phyloP scores from a whole-genome alignment of 2,888 invertebrate genomes.

The Sepioteuthis lessoniana region DNA sequence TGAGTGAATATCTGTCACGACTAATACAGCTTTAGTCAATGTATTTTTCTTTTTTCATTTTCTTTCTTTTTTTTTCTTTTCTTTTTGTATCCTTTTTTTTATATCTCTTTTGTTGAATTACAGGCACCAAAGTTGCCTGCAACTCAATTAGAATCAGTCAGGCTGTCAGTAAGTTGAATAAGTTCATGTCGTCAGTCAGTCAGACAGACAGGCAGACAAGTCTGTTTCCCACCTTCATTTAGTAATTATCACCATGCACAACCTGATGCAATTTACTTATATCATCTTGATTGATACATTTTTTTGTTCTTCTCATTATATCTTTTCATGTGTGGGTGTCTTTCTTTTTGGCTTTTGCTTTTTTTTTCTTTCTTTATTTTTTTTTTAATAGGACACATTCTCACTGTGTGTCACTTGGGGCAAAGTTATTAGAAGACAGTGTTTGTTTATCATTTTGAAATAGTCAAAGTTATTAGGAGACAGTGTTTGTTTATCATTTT shows the following conservation, averaged over 20 bases:
- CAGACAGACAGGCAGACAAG: background rate
- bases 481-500: background rate
- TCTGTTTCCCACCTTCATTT: background rate
- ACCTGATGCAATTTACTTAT: background rate
- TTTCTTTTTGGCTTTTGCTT: background rate
- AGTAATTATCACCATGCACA: background rate
- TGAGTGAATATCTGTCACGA: background rate
- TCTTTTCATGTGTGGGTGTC: background rate
- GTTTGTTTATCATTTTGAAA: background rate
- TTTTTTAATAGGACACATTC: background rate
- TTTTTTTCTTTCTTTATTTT: background rate
- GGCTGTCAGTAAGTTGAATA: background rate
- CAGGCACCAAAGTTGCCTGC: background rate
- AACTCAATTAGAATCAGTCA: constrained; percentile 17
- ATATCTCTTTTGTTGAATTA: background rate
- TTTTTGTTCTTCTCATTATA: too few relatives aligned
- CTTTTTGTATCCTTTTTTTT: too few relatives aligned
- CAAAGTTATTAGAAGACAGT: background rate
- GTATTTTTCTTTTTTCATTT: background rate
- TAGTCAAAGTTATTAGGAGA: background rate
- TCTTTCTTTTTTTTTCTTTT: background rate
- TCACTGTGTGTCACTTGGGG: background rate
- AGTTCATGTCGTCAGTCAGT: background rate
- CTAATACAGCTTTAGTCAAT: too few relatives aligned
- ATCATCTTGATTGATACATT: background rate